phyloP scores from a whole-genome alignment of 1,140 invertebrate species.

The Pseudomyrmex gracilis region DNA sequence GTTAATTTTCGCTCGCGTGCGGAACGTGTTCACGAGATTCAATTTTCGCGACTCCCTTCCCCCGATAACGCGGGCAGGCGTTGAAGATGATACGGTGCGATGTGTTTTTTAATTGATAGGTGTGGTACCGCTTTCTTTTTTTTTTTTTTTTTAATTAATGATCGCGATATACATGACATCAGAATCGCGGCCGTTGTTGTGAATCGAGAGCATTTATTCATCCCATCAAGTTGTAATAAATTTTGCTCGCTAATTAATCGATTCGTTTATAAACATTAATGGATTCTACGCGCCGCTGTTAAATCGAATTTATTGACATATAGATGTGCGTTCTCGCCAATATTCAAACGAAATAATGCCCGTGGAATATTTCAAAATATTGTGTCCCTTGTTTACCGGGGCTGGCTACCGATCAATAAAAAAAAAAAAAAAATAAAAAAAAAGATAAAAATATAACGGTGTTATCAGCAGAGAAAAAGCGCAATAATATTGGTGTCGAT shows the following conservation, averaged over 20 bases:
- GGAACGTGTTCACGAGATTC: slow-evolving; percentile 28
- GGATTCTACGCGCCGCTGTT: neutral
- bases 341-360: slow-evolving; percentile 22
- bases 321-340: neutral
- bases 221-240: slow-evolving; percentile 14
- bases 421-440: slow-evolving; percentile 2
- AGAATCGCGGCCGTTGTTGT: neutral
- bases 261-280: slow-evolving; percentile 53
- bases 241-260: slow-evolving; percentile 51
- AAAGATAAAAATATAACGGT: slow-evolving; percentile 9
- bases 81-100: slow-evolving; percentile 33
- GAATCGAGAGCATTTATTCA: slow-evolving; percentile 25
- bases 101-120: slow-evolving; percentile 50
- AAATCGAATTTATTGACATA: slow-evolving; percentile 32
- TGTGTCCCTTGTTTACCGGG: slow-evolving; percentile 23
- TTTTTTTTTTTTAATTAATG: slow-evolving; percentile 49
- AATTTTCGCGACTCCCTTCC: slow-evolving; percentile 1
- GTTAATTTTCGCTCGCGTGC: slow-evolving; percentile 32
- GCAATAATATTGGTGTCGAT: neutral
- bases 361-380: slow-evolving; percentile 24
- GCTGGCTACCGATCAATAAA: slow-evolving; percentile 1
- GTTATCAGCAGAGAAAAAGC: too few species aligned
- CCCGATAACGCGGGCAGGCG: too few species aligned
- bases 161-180: slow-evolving; percentile 6
- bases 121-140: slow-evolving; percentile 19